These are phyloP conservation scores for Ivindomyrus marchei DNA, from an alignment of 2,113 vertebrate species.

Conservation along the genomic window DNA sequence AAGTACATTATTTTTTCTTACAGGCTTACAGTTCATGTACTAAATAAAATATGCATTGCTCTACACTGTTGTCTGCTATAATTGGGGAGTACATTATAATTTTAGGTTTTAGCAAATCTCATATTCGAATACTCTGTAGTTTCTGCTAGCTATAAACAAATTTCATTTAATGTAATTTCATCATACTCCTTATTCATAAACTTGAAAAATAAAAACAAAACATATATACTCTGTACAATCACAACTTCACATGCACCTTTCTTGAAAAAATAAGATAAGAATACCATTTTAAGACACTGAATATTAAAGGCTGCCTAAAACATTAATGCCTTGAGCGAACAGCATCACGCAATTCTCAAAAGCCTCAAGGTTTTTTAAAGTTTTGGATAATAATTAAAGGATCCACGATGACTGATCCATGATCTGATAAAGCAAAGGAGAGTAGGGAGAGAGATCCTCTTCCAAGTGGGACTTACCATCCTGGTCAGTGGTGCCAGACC, in stretches of 20 bases:
- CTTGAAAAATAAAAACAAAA: neutral
- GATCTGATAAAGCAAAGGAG: neutral
- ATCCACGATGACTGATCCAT: neutral
- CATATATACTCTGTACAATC: neutral
- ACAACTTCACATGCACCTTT: neutral
- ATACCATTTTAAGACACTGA: conserved; percentile 32
- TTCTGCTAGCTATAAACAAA: neutral
- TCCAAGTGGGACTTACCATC: neutral
- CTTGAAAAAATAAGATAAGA: neutral
- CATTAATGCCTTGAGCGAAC: conserved; percentile 31
- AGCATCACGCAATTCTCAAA: conserved; percentile 17
- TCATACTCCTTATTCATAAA: neutral
- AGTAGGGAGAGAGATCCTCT: neutral
- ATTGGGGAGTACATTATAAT: neutral
- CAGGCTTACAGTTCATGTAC: neutral
- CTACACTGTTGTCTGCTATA: neutral
- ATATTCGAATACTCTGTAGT: neutral
- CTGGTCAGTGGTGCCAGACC: neutral
- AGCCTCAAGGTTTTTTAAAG: neutral
- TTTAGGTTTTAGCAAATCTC: neutral
- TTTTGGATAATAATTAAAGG: neutral
- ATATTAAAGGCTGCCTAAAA: conserved; percentile 35
- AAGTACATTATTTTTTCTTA: neutral
- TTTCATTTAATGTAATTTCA: neutral
- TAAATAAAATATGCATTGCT: neutral